phyloP scores from a whole-genome alignment of 2,888 invertebrate species.

The Calameuta idolon region DNA sequence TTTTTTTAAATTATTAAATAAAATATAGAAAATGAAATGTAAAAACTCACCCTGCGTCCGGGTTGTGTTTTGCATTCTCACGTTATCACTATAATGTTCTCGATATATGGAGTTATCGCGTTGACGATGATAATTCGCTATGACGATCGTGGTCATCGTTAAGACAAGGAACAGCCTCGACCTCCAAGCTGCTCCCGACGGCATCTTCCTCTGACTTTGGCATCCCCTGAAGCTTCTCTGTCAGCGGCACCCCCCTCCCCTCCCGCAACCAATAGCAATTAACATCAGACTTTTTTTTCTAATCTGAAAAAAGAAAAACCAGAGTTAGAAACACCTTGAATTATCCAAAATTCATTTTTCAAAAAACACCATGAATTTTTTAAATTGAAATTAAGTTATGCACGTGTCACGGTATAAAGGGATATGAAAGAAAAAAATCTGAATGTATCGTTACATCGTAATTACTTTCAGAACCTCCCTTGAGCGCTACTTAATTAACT shows the following conservation, averaged over 20 bases:
- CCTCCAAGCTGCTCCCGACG: slow-evolving; percentile 57
- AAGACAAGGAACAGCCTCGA: slow-evolving; percentile 59
- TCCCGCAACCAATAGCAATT: background rate
- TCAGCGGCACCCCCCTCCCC: slow-evolving; percentile 1
- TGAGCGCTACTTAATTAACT: background rate
- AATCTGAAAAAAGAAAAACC: background rate
- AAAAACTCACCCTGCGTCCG: slow-evolving; percentile 44
- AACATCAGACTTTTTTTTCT: background rate
- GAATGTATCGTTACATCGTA: background rate
- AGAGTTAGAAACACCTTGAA: background rate
- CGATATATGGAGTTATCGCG: slow-evolving; percentile 47
- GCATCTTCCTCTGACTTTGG: slow-evolving; percentile 58
- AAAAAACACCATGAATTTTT: too few species aligned
- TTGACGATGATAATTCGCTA: slow-evolving; percentile 58
- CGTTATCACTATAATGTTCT: slow-evolving; percentile 38
- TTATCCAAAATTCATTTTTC: too few species aligned
- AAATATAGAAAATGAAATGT: background rate
- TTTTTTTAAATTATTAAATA: background rate
- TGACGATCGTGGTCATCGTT: slow-evolving; percentile 57
- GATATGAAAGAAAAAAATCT: background rate
- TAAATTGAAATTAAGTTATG: background rate
- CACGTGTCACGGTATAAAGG: background rate
- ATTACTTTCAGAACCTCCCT: background rate
- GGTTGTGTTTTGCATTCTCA: slow-evolving; percentile 42
- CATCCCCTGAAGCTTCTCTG: slow-evolving; percentile 54